Conservation (phyloP, 2,113 vertebrate genomes). For the Muscicapa adusta region DNA sequence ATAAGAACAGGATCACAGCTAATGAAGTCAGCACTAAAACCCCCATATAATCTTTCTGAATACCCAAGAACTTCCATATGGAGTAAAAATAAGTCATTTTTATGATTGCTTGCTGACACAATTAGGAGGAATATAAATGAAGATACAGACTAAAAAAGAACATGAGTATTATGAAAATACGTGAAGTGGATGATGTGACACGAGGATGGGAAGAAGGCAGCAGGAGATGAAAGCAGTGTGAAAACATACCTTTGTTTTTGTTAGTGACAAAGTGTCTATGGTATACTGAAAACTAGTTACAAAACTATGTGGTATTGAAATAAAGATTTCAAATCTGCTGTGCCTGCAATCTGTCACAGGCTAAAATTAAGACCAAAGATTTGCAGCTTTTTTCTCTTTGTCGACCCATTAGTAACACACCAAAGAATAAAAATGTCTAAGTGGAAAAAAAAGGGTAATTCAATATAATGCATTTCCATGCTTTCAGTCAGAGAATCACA, state of each 20-base stretch:
- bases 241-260: neutral
- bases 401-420: neutral
- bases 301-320: neutral
- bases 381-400: neutral
- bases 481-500: neutral
- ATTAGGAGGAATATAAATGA: neutral
- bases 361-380: neutral
- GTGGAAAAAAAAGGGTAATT: neutral
- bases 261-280: neutral
- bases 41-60: constrained; percentile 8
- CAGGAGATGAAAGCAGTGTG: neutral
- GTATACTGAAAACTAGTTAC: neutral
- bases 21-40: constrained; percentile 33
- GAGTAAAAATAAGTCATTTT: neutral
- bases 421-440: neutral
- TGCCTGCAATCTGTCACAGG: neutral
- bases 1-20: constrained; percentile 5
- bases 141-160: neutral
- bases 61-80: neutral
- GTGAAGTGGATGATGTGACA: neutral
- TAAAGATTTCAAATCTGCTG: neutral
- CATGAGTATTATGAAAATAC: neutral
- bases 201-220: neutral
- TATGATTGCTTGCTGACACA: neutral
- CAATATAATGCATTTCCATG: neutral